Conservation (phyloP, 2,888 invertebrate species). For the Lottia gigantea region DNA sequence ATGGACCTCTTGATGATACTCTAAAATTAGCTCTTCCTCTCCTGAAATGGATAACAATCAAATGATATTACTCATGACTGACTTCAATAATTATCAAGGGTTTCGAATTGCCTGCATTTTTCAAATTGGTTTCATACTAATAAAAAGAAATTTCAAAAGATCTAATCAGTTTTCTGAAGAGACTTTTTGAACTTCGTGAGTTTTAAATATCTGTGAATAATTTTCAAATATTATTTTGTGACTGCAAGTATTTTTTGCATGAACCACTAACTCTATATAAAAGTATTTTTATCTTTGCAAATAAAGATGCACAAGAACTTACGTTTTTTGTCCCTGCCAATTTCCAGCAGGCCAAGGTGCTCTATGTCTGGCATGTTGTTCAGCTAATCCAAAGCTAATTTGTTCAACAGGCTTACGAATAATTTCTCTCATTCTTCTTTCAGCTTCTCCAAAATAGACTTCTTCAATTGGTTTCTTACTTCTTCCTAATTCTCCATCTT, state of each 20-base stretch:
- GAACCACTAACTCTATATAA: too few species aligned
- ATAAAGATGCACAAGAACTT: slow-evolving; percentile 2
- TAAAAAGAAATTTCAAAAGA: too few species aligned
- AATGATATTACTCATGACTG: too few species aligned
- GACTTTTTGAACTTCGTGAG: too few species aligned
- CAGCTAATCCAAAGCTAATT: slow-evolving; percentile 26
- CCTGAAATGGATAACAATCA: neutral
- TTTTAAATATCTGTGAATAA: too few species aligned
- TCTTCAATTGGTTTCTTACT: slow-evolving; percentile 42
- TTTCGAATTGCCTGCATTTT: too few species aligned
- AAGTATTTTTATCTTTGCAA: neutral
- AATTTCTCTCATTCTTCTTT: slow-evolving; percentile 44
- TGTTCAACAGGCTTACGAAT: slow-evolving; percentile 19
- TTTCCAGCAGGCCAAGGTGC: slow-evolving; percentile 28
- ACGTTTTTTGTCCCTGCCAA: slow-evolving; percentile 32
- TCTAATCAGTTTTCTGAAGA: too few species aligned
- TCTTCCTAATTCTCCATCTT: neutral
- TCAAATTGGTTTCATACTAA: too few species aligned
- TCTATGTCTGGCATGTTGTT: slow-evolving; percentile 29
- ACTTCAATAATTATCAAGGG: too few species aligned
- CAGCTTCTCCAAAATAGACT: slow-evolving; percentile 61
- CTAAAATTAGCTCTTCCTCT: neutral
- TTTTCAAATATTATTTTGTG: too few species aligned
- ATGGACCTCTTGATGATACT: neutral
- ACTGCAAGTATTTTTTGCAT: too few species aligned